phyloP scores from a whole-genome alignment of 53 echinoderm and acorn worm species.

The Holothuria scabra region DNA sequence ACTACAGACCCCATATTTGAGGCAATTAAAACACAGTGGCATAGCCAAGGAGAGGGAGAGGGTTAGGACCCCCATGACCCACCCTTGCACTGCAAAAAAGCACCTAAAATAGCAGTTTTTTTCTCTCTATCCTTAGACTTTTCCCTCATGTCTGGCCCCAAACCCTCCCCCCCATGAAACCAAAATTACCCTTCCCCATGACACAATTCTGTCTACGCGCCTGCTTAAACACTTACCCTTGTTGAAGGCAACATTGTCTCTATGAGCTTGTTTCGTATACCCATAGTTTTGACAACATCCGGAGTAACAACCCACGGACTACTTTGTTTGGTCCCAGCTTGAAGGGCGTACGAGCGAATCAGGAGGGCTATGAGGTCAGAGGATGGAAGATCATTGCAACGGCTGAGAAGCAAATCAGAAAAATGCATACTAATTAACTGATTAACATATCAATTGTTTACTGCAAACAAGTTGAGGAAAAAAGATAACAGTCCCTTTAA shows the following conservation, averaged over 20 bases:
- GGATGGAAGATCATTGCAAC: slow-evolving; percentile 57
- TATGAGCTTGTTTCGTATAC: slow-evolving; percentile 65
- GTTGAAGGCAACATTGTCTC: slow-evolving; percentile 82
- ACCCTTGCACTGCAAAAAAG: too few relatives aligned
- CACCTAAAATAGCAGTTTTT: too few relatives aligned
- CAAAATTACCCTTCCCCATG: too few relatives aligned
- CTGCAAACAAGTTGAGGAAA: not conserved
- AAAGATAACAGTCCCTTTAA: not conserved
- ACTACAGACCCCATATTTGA: too few relatives aligned
- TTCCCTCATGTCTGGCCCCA: too few relatives aligned
- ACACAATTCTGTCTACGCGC: too few relatives aligned
- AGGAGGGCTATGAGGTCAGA: slow-evolving; percentile 70
- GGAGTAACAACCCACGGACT: slow-evolving; percentile 89
- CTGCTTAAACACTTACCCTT: slow-evolving; percentile 65
- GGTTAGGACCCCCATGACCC: too few relatives aligned
- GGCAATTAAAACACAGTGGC: too few relatives aligned
- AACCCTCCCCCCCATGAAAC: too few relatives aligned
- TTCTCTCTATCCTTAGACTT: too few relatives aligned
- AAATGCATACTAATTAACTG: not conserved
- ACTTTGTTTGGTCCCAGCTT: slow-evolving; percentile 69
- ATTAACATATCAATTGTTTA: not conserved
- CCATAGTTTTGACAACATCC: slow-evolving; percentile 74
- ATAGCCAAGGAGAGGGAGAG: too few relatives aligned
- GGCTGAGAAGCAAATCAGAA: slow-evolving; percentile 46
- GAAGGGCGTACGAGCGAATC: slow-evolving; percentile 79